phyloP scores from a whole-genome alignment of 2,888 invertebrate genomes.

The Elysia crispata region DNA sequence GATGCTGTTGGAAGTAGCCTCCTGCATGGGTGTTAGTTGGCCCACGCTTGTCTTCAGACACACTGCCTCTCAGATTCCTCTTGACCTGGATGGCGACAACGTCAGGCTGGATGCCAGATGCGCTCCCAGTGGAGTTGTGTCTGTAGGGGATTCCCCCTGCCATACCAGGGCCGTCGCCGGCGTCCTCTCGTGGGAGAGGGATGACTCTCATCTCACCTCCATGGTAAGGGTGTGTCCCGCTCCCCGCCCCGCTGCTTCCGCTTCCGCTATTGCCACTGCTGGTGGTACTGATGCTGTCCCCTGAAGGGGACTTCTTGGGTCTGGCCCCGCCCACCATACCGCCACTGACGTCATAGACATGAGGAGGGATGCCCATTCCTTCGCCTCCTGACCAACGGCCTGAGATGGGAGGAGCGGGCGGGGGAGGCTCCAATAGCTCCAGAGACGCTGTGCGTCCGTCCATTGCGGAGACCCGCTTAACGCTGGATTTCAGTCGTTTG shows the following conservation, averaged over 20 bases:
- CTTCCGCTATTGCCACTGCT: conserved; percentile 59
- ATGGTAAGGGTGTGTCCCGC: conserved; percentile 25
- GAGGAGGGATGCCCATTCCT: conserved; percentile 50
- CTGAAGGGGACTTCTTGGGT: conserved; percentile 66
- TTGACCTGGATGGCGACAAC: conserved; percentile 77
- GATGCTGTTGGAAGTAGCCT: conserved; percentile 43
- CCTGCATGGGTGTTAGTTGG: conserved; percentile 25
- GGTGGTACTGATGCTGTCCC: conserved; percentile 67
- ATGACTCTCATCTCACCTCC: conserved; percentile 49
- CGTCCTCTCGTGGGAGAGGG: conserved; percentile 50
- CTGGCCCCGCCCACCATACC: conserved; percentile 50
- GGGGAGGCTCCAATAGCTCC: conserved; percentile 67
- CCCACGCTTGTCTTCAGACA: conserved; percentile 56
- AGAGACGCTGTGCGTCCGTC: conserved; percentile 61
- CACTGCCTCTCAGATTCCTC: conserved; percentile 46
- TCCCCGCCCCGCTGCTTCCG: conserved; percentile 43
- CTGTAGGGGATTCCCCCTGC: conserved; percentile 49
- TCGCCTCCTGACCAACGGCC: conserved; percentile 69
- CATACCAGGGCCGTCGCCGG: conserved; percentile 42
- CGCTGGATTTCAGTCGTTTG: conserved; percentile 83
- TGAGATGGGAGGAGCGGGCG: conserved; percentile 59
- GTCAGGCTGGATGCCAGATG: conserved; percentile 70
- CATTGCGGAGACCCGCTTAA: conserved; percentile 69
- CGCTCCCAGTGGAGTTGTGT: conserved; percentile 44
- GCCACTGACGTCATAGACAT: conserved; percentile 47